Evolutionary conservation across 37 sponge, comb jelly and placozoan species (phyloP), one percentile per base, ranked within the genome.

Genomic region (Trichoplax adhaerens): DNA sequence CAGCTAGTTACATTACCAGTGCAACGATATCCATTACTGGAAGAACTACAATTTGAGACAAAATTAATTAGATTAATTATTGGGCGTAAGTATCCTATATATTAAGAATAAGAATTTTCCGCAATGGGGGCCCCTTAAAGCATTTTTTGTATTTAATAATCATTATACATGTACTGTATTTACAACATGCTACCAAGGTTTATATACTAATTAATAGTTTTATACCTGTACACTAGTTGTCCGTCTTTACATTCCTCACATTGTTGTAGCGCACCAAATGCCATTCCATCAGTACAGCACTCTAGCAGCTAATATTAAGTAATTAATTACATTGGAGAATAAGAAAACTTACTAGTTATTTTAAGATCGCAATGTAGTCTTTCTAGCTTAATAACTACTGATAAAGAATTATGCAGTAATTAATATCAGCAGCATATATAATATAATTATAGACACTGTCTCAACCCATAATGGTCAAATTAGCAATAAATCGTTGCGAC

Each of bases 1-100:
- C 91, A 97, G 1, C 81, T 85, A 53, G 93, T 83, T 46, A 97
- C 72, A 73, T 86, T 86, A 10, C 99, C 99, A 0, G 80, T 79
- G 68, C 99, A 97, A 29, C 62, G 68, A 70, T 97, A 97, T 60
- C 48, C 59, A 48, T 68, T 62, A 5, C 75, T 57, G 5, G 47
- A 49, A 47, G 5, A n/a, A 68, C 54, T 3, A 1, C 56, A 51
- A 56, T 85, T 77, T 56, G 69, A 71, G 47, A 70, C 54, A 3
- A 68, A 12, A 2, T 29, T 29, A 29, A 29, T 29, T 29, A 29
- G 29, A 29, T 29, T 29, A 29, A 29, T 29, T 29, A 29, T 29
- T 29, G 29, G 29, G 29, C 29, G 29, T 29, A 29, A 29, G 29
- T 29, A 29, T 29, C 29, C 29, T 29, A 29, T 29, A 29, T 29